phyloP scores from a whole-genome alignment of 1,140 invertebrate species.

The Eurosta solidaginis region DNA sequence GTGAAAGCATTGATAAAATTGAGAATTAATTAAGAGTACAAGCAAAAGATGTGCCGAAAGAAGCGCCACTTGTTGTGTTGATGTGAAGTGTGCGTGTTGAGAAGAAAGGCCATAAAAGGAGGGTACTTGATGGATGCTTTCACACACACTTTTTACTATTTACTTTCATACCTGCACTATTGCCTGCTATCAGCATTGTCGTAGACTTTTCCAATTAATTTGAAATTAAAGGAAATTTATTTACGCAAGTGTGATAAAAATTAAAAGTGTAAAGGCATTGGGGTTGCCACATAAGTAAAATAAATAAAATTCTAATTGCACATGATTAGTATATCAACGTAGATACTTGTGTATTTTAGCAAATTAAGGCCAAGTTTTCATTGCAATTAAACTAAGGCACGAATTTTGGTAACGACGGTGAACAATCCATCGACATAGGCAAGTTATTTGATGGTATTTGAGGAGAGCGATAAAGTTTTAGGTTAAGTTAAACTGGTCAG shows the following conservation, averaged over 20 bases:
- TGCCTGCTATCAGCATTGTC: not conserved
- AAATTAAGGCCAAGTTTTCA: too few relatives aligned
- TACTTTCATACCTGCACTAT: not conserved
- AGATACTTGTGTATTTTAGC: too few relatives aligned
- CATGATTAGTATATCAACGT: too few relatives aligned
- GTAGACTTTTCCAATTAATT: not conserved
- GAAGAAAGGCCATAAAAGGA: not conserved
- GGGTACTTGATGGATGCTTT: not conserved
- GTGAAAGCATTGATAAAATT: not conserved
- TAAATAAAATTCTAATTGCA: too few relatives aligned
- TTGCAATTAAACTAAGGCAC: too few relatives aligned
- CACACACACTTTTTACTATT: not conserved
- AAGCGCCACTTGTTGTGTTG: not conserved
- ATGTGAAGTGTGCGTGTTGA: not conserved
- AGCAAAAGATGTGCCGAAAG: not conserved
- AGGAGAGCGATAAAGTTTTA: too few relatives aligned
- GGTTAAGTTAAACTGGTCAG: too few relatives aligned
- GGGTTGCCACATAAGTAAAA: not conserved
- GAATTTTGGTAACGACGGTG: too few relatives aligned
- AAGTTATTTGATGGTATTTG: too few relatives aligned
- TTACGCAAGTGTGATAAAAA: not conserved
- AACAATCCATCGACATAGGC: too few relatives aligned
- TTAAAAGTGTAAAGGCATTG: not conserved
- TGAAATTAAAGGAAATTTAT: constrained; percentile 17
- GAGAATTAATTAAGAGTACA: not conserved